phyloP scores from a whole-genome alignment of 2,888 invertebrate genomes.

The Zaprionus bogoriensis region DNA sequence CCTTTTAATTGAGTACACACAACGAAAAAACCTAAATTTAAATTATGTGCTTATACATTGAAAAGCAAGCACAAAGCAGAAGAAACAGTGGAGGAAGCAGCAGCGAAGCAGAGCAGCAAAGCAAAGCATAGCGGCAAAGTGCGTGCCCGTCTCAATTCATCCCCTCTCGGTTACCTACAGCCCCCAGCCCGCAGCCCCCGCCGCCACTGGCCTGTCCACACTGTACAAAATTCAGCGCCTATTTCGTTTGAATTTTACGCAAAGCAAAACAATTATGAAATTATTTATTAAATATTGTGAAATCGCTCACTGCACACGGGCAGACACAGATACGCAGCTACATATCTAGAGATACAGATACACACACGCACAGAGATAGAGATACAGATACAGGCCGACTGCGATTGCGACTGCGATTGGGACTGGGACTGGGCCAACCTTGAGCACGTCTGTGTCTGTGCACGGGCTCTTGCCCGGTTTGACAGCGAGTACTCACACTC shows the following conservation, averaged over 20 bases:
- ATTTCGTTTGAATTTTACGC: slow-evolving; percentile 70
- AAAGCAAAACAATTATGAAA: slow-evolving; percentile 79
- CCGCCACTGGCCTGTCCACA: slow-evolving; percentile 18
- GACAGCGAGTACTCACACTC: slow-evolving; percentile 23
- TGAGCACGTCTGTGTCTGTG: slow-evolving; percentile 44
- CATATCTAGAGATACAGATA: slow-evolving; percentile 1
- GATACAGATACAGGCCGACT: slow-evolving; percentile 11
- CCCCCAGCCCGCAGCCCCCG: neutral
- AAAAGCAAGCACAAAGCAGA: slow-evolving; percentile 43
- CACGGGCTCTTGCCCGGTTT: slow-evolving; percentile 30
- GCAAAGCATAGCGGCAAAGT: slow-evolving; percentile 34
- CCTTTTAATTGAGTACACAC: slow-evolving; percentile 76
- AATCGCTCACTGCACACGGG: slow-evolving; percentile 68
- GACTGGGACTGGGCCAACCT: slow-evolving; percentile 56
- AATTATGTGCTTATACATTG: slow-evolving; percentile 70
- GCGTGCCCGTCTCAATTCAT: slow-evolving; percentile 31
- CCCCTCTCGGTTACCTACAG: neutral
- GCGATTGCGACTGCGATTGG: slow-evolving; percentile 22
- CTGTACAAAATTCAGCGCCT: slow-evolving; percentile 50
- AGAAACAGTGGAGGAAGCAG: slow-evolving; percentile 1
- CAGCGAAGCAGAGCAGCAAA: slow-evolving; percentile 11
- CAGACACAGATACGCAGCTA: slow-evolving; percentile 25
- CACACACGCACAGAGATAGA: slow-evolving; percentile 3
- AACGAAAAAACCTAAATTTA: slow-evolving; percentile 66
- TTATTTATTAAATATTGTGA: slow-evolving; percentile 80